Conservation (phyloP, 2,113 vertebrate species). For the Irena cyanogastra region DNA sequence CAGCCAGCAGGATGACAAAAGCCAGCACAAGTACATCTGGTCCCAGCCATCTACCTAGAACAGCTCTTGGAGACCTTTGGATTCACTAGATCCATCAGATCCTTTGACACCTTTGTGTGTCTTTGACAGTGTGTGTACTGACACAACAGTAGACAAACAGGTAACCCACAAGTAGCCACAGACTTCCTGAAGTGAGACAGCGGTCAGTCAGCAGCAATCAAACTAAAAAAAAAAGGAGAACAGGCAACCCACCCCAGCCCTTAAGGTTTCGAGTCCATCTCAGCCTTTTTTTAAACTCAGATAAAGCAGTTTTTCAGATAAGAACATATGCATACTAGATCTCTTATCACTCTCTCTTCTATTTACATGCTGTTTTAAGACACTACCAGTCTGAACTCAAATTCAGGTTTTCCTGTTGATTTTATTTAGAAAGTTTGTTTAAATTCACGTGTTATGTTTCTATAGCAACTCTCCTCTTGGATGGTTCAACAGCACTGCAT, state of each 20-base stretch:
- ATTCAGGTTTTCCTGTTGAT: not conserved
- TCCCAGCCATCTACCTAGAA: not conserved
- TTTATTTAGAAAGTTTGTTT: not conserved
- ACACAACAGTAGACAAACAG: not conserved
- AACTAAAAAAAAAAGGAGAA: not conserved
- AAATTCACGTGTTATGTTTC: not conserved
- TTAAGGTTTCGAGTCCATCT: not conserved
- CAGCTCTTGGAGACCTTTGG: not conserved
- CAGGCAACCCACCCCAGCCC: not conserved
- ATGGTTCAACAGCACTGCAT: not conserved
- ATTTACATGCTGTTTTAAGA: not conserved
- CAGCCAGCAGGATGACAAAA: not conserved
- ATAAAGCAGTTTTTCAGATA: not conserved
- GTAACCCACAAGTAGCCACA: not conserved
- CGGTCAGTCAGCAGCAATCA: not conserved
- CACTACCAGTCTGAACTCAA: not conserved
- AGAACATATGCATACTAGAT: not conserved
- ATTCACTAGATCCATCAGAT: not conserved
- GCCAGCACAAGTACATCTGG: not conserved
- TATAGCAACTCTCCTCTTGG: not conserved
- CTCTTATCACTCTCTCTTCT: not conserved
- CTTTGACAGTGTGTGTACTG: not conserved
- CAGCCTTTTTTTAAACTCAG: not conserved
- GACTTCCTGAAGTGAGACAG: not conserved
- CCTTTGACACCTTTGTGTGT: not conserved